Evolutionary conservation across 2,797 vertebrate species (phyloP).

Genomic region (Enteromius radiatus): DNA sequence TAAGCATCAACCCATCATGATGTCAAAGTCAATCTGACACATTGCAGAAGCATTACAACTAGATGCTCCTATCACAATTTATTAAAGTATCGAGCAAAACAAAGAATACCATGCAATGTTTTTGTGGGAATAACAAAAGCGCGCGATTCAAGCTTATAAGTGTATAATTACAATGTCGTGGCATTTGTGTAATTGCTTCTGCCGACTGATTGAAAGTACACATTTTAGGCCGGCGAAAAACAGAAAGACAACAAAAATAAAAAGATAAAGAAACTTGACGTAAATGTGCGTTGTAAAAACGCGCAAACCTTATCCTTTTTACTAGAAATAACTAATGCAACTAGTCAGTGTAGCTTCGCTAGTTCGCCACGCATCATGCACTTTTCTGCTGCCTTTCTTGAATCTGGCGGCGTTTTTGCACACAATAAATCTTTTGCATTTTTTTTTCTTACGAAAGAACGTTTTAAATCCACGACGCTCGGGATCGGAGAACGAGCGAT

Average conservation of each 20-base stretch:
- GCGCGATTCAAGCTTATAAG: neutral
- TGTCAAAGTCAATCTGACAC: conserved; percentile 15
- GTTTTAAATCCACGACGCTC: conserved; percentile 19
- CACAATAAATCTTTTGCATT: conserved; percentile 36
- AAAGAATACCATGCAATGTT: neutral
- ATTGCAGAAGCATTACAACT: neutral
- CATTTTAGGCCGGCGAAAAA: neutral
- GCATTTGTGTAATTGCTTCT: conserved; percentile 3
- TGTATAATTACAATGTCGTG: conserved; percentile 15
- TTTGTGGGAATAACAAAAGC: neutral
- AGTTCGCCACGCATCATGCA: conserved; percentile 63
- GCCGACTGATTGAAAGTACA: neutral
- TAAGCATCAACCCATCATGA: neutral
- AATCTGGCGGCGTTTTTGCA: conserved; percentile 63
- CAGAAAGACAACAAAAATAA: neutral
- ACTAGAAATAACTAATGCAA: conserved; percentile 20
- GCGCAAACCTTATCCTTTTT: neutral
- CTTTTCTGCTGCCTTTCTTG: conserved; percentile 48
- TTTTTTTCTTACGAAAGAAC: neutral
- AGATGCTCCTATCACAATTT: neutral
- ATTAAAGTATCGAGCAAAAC: neutral
- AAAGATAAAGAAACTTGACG: neutral
- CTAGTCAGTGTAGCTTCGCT: conserved; percentile 45
- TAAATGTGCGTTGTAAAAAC: neutral
- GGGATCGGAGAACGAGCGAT: neutral